These are phyloP conservation scores for Dromiciops gliroides DNA, from an alignment of 2,113 vertebrate genomes.

Conservation along the genomic window DNA sequence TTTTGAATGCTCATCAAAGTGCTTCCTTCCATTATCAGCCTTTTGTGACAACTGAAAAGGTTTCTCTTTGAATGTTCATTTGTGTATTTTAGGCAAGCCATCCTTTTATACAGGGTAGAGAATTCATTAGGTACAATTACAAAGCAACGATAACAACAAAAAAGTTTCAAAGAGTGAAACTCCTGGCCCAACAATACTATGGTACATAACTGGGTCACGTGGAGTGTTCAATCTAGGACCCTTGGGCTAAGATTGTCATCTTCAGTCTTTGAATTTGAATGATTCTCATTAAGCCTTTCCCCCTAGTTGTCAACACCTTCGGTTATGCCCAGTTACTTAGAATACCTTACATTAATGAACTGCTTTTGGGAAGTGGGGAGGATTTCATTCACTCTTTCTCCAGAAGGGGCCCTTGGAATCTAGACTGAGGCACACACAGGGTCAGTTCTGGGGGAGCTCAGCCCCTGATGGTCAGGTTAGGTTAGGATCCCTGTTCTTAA, in stretches of 20 bases:
- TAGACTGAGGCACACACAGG: background rate
- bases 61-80: slow-evolving; percentile 47
- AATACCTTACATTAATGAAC: background rate
- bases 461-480: background rate
- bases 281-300: background rate
- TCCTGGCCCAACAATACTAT: background rate
- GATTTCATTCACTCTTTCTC: background rate
- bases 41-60: slow-evolving; percentile 52
- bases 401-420: background rate
- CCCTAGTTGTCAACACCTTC: background rate
- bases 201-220: background rate
- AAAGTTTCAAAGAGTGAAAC: background rate
- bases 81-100: slow-evolving; percentile 22
- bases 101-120: slow-evolving; percentile 33
- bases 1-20: slow-evolving; percentile 55
- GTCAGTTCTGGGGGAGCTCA: background rate
- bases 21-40: slow-evolving; percentile 50
- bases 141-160: background rate
- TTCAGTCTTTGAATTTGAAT: background rate
- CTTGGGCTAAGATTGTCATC: background rate
- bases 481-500: background rate
- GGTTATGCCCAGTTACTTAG: background rate
- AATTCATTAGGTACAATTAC: background rate
- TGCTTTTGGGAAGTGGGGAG: background rate
- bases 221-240: too few species aligned